Evolutionary conservation across 2,888 invertebrate genomes (phyloP).

Genomic region (Strigamia maritima): DNA sequence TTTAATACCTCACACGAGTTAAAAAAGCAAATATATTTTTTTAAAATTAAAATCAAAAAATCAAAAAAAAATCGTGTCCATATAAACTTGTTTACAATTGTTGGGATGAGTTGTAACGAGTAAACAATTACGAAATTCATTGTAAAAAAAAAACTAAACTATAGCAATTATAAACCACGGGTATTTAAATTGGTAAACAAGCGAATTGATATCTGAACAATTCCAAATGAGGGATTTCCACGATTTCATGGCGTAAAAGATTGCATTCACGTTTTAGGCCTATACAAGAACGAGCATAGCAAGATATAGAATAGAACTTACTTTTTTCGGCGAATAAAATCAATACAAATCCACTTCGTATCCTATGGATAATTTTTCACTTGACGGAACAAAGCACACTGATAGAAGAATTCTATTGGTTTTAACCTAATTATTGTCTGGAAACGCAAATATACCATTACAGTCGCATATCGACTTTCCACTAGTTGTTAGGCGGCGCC

Average conservation of each 20-base stretch:
- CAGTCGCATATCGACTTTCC: conserved; percentile 18
- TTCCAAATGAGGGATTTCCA: background rate
- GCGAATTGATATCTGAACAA: background rate
- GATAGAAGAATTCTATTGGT: background rate
- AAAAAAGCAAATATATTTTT: background rate
- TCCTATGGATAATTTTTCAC: background rate
- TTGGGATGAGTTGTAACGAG: background rate
- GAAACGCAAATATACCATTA: background rate
- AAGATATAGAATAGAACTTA: background rate
- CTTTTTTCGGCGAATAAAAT: background rate
- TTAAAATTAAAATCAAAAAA: too few species aligned
- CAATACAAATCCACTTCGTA: background rate
- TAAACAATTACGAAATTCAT: background rate
- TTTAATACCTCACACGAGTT: background rate
- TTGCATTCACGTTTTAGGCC: conserved; percentile 1
- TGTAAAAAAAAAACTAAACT: background rate
- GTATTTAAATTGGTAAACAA: too few species aligned
- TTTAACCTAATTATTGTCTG: background rate
- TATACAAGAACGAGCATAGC: background rate
- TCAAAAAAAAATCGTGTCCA: background rate
- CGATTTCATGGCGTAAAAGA: conserved; percentile 12
- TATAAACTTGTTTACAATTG: background rate
- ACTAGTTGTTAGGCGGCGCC: conserved; percentile 33
- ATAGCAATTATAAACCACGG: background rate
- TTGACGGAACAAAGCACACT: background rate